A percentile compares a stretch with the other conserved stretches of the same genome.
phyloP scores from a whole-genome alignment of 2,888 invertebrate genomes.

The Miltochrista miniata region DNA sequence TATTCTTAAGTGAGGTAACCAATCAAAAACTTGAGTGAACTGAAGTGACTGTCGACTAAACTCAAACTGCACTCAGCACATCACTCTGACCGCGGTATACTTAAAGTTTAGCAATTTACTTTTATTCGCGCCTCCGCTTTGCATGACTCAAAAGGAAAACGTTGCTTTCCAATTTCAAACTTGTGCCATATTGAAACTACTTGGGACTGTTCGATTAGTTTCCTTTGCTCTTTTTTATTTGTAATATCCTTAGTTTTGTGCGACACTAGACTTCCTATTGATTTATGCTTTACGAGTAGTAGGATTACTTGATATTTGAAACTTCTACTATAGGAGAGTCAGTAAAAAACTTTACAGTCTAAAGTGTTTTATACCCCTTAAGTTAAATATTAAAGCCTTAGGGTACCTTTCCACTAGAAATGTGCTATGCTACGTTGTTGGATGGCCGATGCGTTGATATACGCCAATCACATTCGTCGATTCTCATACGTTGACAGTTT shows the following conservation, averaged over 20 bases:
- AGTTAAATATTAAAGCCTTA: too few relatives aligned
- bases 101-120: constrained; percentile 71
- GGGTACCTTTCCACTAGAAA: too few relatives aligned
- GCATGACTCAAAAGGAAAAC: constrained; percentile 58
- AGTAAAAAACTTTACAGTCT: too few relatives aligned
- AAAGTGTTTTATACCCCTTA: too few relatives aligned
- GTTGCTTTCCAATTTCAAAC: constrained; percentile 72
- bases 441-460: too few relatives aligned
- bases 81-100: constrained; percentile 45
- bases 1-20: constrained; percentile 1
- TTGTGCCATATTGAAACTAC: constrained; percentile 60
- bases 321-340: not conserved
- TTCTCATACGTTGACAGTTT: too few relatives aligned
- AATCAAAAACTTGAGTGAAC: constrained; percentile 7
- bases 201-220: constrained; percentile 50
- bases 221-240: constrained; percentile 33
- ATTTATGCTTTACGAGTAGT: not conserved
- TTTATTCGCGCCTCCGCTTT: constrained; percentile 68
- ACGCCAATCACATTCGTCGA: too few relatives aligned
- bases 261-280: not conserved
- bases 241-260: constrained; percentile 12
- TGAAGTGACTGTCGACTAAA: not conserved
- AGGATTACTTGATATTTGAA: too few relatives aligned
- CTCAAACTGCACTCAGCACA: constrained; percentile 28
- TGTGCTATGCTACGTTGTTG: too few relatives aligned